Percentiles rank a stretch among this genome's conserved stretches.
phyloP scores from a whole-genome alignment of 2,797 vertebrate species.

The Tympanoctomys barrerae region DNA sequence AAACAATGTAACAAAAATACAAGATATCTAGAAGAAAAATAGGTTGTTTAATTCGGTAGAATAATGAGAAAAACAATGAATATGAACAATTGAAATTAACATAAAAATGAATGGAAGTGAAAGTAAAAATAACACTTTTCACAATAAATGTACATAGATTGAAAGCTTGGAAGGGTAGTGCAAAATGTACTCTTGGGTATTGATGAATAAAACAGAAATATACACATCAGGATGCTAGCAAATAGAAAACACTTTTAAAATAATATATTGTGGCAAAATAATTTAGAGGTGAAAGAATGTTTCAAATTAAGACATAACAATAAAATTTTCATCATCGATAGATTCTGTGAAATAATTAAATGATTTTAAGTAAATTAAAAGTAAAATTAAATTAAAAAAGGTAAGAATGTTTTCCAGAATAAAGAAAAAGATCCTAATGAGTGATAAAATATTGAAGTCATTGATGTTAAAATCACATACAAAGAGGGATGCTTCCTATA shows the following conservation, averaged over 20 bases:
- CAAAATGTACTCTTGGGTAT: neutral
- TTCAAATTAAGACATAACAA: neutral
- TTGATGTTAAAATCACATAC: neutral
- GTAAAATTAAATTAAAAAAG: constrained; percentile 37
- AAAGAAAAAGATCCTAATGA: neutral
- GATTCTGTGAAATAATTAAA: neutral
- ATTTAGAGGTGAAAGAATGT: neutral
- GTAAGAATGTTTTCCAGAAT: neutral
- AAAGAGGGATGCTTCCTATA: neutral
- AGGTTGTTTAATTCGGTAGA: neutral
- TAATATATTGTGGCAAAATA: neutral
- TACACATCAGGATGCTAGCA: neutral
- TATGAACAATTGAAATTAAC: neutral
- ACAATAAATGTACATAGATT: constrained; percentile 30
- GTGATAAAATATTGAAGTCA: constrained; percentile 7
- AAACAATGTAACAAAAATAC: constrained; percentile 53
- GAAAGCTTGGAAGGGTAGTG: constrained; percentile 13
- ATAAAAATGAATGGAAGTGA: neutral
- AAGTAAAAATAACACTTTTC: neutral
- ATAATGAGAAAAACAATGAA: neutral
- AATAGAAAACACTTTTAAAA: neutral
- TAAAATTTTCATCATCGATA: neutral
- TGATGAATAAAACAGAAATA: neutral
- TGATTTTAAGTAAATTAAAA: neutral
- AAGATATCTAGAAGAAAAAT: neutral